Evolutionary conservation across 2,888 invertebrate species (phyloP), one percentile per base, ranked within the genome.

Genomic region (Chrysomela aeneicollis): DNA sequence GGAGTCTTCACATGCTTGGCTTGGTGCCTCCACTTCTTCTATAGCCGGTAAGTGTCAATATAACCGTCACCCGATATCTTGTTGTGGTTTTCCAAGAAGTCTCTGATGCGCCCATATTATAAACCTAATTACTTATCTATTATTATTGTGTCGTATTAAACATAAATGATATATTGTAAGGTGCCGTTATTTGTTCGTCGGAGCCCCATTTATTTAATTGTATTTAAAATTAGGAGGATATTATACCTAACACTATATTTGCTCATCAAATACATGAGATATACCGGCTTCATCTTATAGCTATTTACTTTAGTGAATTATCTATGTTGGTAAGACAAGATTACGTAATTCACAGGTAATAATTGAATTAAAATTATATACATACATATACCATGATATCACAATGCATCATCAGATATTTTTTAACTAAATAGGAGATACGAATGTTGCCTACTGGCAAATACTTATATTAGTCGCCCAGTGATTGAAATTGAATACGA

Each of bases 1-100:
- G 85, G 95, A 95, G 84, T 94, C 92, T 75, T 94, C 94, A 73
- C 94, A 95, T 83, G 92, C 93, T 81, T 95, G 95, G 95, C 90
- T 95, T 84, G 94, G 94, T 75, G 91, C 93, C 77, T 92, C 94
- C 73, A 93, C 94, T 68, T 93, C 94, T 68, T 92, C 93, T 78
- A 90, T 94, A 85, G 92, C 94, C 89, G 94, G 94, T 95, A 91
- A 89, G 92, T 90, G 81, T 81, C 67, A 67, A 46, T 58, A 51
- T 51, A 66, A 62, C 61, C 47, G 50, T 50, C 49, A 15, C 42
- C 35, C 12, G 6, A 26, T 26, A 6, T n/a, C n/a, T n/a, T n/a
- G n/a, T n/a, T n/a, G n/a, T n/a, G n/a, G n/a, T n/a, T n/a, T n/a
- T n/a, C n/a, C n/a, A n/a, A n/a, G n/a, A n/a, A n/a, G n/a, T n/a